Evolutionary conservation across 2,113 vertebrate genomes (phyloP), one percentile per base, ranked within the genome.

Genomic region (Pavo muticus): DNA sequence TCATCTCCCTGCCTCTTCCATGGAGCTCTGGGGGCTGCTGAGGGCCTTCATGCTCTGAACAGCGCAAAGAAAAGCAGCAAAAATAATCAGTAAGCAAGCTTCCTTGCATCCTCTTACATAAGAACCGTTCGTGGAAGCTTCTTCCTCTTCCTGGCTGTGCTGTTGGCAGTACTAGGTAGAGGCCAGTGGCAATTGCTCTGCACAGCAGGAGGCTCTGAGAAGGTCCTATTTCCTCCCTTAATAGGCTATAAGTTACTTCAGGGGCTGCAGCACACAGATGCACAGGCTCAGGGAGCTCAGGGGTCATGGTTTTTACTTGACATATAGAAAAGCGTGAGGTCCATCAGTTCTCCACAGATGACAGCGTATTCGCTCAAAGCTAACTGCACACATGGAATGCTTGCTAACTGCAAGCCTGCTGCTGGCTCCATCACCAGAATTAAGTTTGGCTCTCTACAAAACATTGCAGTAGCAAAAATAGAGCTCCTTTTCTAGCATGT

Each of bases 301-400:
- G 29, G n/a, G 19, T 45, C 12, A 2, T 6, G 45, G 10, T 7
- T 37, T 19, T 67, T 25, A 7, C 15, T 23, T 24, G 67, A 37
- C 15, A 3, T 1, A 0, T n/a, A 7, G 14, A 1, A 25, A 7
- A 32, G 48, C 35, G 32, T 18, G 37, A 7, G 19, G 47, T 16
- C n/a, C 63, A 13, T 45, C 29, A 61, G 57, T 68, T n/a, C 11
- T 0, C 6, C 3, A 35, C 67, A 23, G n/a, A 5, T 2, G 65
- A 27, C 35, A 4, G 27, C 29, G 6, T 8, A 2, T 42, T 50
- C 10, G 13, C 32, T 47, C 61, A 10, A 71, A 20, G 64, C n/a
- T 35, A 6, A 6, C 19, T 17, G 40, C 57, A 8, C 30, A 9
- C 25, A 25, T 30, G 25, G 18, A 59, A 11, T 19, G 24, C 30